Evolutionary conservation across 2,113 vertebrate species (phyloP).

Genomic region (Gnathonemus longibarbis): DNA sequence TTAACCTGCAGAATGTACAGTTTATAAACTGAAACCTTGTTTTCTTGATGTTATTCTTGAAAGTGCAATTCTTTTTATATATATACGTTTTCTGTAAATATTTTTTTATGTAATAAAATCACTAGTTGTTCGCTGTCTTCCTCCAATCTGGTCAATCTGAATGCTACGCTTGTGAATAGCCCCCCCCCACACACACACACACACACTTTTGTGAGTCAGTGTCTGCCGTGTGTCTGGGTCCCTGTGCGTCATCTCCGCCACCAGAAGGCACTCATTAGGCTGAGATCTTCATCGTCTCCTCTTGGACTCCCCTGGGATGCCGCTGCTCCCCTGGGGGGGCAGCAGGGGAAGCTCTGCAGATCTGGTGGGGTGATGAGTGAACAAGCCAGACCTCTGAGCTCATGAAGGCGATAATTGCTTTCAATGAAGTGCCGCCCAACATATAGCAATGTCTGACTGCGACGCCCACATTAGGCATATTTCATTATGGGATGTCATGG

Average conservation of each 20-base stretch:
- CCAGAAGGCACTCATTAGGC: not conserved
- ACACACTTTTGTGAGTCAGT: not conserved
- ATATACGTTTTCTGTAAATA: not conserved
- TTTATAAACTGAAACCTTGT: not conserved
- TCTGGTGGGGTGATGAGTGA: not conserved
- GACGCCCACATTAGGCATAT: not conserved
- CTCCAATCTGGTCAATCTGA: not conserved
- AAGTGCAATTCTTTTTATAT: not conserved
- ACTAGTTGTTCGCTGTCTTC: not conserved
- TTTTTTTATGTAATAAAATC: conserved; percentile 2
- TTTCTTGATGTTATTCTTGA: not conserved
- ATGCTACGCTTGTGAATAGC: not conserved
- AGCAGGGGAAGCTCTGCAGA: not conserved
- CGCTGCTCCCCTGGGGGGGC: not conserved
- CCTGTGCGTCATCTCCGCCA: not conserved
- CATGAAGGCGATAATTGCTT: not conserved
- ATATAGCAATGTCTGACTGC: not conserved
- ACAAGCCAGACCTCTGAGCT: not conserved
- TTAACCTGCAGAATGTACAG: conserved; percentile 8
- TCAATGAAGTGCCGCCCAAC: not conserved
- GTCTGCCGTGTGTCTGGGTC: conserved; percentile 44
- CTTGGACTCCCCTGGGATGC: not conserved
- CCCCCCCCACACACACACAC: not conserved
- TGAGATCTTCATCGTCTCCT: not conserved
- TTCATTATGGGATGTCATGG: not conserved